Conservation (phyloP, 2,797 vertebrate genomes). For the Tinamus major region DNA sequence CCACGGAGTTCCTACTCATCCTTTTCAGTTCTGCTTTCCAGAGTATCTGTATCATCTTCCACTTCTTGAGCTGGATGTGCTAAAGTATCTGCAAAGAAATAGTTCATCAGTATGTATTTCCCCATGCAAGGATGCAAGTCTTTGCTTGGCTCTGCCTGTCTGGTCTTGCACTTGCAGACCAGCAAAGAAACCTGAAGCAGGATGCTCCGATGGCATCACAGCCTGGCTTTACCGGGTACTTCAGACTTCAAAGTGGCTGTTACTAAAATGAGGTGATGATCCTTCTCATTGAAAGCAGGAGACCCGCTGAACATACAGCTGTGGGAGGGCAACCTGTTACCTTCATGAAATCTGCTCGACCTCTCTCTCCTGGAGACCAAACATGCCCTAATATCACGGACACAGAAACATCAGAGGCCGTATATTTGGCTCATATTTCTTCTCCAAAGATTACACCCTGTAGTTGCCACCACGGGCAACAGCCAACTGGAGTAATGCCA, state of each 20-base stretch:
- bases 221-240: background rate
- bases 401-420: background rate
- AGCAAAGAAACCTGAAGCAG: background rate
- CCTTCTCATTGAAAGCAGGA: background rate
- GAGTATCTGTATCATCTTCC: constrained; percentile 65
- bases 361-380: background rate
- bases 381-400: background rate
- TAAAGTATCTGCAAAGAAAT: constrained; percentile 69
- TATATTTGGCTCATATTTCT: background rate
- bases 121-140: background rate
- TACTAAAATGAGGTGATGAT: background rate
- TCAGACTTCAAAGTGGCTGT: background rate
- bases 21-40: constrained; percentile 69
- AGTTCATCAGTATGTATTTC: background rate
- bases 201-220: background rate
- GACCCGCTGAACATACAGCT: background rate
- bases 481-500: background rate
- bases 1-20: constrained; percentile 47
- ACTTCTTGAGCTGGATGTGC: constrained; percentile 46
- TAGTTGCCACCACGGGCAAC: background rate
- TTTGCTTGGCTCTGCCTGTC: background rate
- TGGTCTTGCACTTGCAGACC: background rate
- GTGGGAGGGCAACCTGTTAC: background rate
- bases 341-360: background rate
- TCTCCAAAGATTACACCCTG: background rate